Evolutionary conservation across 2,888 invertebrate species (phyloP), one percentile per base, ranked within the genome.

Genomic region (Lochmaea crataegi): DNA sequence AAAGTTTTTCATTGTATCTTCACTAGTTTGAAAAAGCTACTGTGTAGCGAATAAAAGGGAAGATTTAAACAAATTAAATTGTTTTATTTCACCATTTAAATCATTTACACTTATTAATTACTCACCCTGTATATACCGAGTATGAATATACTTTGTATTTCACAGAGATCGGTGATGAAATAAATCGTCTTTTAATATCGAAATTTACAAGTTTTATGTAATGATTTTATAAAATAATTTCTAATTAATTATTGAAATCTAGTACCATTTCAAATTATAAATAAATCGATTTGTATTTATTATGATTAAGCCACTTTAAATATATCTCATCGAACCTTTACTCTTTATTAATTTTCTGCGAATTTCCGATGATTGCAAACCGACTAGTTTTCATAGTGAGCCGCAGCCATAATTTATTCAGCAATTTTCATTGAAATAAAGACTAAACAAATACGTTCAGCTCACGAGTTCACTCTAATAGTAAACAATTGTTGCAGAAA

Each of bases 241-340:
- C 14, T 16, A 51, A 51, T 51, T 51, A 6, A 51, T 12, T 16
- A n/a, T 6, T 51, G 2, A 7, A 70, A 70, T 73, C 74, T 73
- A 79, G 77, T 51, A 18, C 16, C 16, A 18, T 10, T 53, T 18
- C 26, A 22, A 32, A 58, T 4, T n/a, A 11, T 9, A 18, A 26
- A 53, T 14, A 26, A n/a, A 58, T 58, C 1, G n/a, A 7, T 58
- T 26, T 26, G 26, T 12, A 56, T 56, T 6, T 56, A 26, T 11
- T 32, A 58, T 32, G 12, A 32, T 32, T 32, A 9, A 26, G 14
- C 26, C n/a, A 58, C 58, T 58, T 58, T 2, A 32, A 7, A 16
- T 58, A 58, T 5, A 32, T 32, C 12, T 10, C 22, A 32, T 32
- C 4, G n/a, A 61, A 61, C 41, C 41, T 2, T 61, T 41, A 18